A percentile compares a stretch with the other conserved stretches of the same genome.
phyloP scores from a whole-genome alignment of 2,888 invertebrate species.

The Megalurothrips usitatus region DNA sequence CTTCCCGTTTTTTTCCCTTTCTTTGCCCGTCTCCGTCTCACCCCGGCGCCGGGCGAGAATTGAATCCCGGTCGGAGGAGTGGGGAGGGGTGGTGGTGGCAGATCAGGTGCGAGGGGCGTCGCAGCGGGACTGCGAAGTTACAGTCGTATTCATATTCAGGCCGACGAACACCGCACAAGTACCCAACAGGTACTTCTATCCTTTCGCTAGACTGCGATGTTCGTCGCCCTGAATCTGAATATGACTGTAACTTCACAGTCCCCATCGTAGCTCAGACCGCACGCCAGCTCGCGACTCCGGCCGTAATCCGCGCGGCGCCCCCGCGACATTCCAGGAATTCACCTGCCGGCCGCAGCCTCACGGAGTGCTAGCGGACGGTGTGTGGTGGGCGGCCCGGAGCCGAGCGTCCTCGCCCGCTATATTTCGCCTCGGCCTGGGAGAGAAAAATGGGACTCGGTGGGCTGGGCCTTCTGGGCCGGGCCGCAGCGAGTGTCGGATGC shows the following conservation, averaged over 20 bases:
- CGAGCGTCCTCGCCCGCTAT: background rate
- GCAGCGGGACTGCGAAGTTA: background rate
- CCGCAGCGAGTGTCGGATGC: background rate
- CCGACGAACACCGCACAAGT: too few relatives aligned
- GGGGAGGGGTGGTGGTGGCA: background rate
- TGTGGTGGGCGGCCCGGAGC: background rate
- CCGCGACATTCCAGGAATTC: too few relatives aligned
- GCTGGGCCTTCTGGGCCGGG: background rate
- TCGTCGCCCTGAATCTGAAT: too few relatives aligned
- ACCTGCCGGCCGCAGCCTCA: too few relatives aligned
- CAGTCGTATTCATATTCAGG: too few relatives aligned
- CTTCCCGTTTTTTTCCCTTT: background rate
- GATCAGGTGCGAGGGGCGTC: background rate
- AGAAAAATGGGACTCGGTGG: background rate
- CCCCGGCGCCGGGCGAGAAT: background rate
- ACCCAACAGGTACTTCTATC: too few relatives aligned
- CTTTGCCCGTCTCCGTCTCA: background rate
- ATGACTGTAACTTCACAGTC: too few relatives aligned
- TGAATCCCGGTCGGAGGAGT: background rate
- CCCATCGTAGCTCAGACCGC: too few relatives aligned
- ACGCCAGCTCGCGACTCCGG: too few relatives aligned
- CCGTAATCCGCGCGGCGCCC: too few relatives aligned
- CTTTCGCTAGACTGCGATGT: too few relatives aligned
- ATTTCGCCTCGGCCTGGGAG: background rate
- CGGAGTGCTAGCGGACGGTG: background rate